phyloP scores from a whole-genome alignment of 30 jellyfish, hydroid and myxozoan species.

The Catostylus mosaicus region DNA sequence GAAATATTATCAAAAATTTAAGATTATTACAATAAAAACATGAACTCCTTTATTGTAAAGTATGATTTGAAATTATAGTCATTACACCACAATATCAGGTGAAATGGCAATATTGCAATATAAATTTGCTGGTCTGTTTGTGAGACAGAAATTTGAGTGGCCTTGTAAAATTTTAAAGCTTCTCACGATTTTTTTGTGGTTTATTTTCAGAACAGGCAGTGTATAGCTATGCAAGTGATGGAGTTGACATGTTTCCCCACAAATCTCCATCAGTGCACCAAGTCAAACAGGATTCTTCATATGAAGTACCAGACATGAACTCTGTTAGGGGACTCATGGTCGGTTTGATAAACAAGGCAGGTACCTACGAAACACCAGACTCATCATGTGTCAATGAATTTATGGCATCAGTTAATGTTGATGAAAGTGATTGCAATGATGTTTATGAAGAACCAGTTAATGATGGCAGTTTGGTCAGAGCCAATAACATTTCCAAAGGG shows the following conservation, averaged over 20 bases:
- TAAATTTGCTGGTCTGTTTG: no score
- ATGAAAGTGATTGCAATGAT: slow-evolving; percentile 5
- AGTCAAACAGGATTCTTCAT: background rate
- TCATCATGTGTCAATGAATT: slow-evolving; percentile 32
- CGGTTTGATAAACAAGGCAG: slow-evolving; percentile 27
- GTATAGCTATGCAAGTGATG: slow-evolving; percentile 55
- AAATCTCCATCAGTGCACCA: background rate
- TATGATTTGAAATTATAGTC: no score
- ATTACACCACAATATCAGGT: no score
- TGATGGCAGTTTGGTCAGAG: background rate
- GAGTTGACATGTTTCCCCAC: slow-evolving; percentile 10
- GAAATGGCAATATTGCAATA: no score
- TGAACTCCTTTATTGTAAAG: no score
- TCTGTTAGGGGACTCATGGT: slow-evolving; percentile 62
- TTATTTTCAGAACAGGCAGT: slow-evolving; percentile 64
- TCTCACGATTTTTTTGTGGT: no score
- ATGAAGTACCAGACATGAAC: slow-evolving; percentile 46
- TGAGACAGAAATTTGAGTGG: no score
- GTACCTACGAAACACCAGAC: slow-evolving; percentile 57
- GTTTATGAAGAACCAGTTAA: slow-evolving; percentile 45
- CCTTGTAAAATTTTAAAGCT: no score
- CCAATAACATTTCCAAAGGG: background rate
- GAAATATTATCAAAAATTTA: no score
- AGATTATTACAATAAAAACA: no score
- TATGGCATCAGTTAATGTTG: slow-evolving; percentile 10